These are phyloP conservation scores for Trachelus troglodyta DNA, from an alignment of 2,888 invertebrate genomes.

Conservation along the genomic window DNA sequence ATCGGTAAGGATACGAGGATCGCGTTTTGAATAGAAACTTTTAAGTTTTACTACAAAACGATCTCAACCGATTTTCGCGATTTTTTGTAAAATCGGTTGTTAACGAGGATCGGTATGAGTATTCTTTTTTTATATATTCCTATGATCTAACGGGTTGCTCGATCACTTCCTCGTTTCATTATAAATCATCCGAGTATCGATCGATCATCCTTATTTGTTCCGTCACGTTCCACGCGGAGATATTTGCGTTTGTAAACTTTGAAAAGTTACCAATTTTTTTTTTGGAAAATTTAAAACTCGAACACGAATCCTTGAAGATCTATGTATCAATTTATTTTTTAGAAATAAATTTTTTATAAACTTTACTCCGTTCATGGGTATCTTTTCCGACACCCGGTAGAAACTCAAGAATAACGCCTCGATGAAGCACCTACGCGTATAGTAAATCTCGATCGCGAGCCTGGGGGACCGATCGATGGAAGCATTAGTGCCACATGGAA, in stretches of 20 bases:
- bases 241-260: neutral
- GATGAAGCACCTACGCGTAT: neutral
- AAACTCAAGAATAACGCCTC: neutral
- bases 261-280: too few species aligned
- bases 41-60: neutral
- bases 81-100: neutral
- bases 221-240: neutral
- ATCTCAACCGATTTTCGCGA: neutral
- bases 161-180: neutral
- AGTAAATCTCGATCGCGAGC: conserved; percentile 7
- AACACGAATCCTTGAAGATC: too few species aligned
- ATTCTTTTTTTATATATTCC: neutral
- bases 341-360: too few species aligned
- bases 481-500: conserved; percentile 30
- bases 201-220: neutral
- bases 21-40: neutral
- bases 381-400: neutral
- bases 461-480: neutral
- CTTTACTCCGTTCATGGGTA: fast-evolving
- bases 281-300: too few species aligned
- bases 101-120: neutral
- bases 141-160: neutral
- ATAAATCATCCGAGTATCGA: neutral
- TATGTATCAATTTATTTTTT: too few species aligned
- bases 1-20: neutral